Base-by-base conservation (phyloP, 37 sponge, comb jelly and placozoan species). In the Chondrilla cf. caribensis region DNA sequence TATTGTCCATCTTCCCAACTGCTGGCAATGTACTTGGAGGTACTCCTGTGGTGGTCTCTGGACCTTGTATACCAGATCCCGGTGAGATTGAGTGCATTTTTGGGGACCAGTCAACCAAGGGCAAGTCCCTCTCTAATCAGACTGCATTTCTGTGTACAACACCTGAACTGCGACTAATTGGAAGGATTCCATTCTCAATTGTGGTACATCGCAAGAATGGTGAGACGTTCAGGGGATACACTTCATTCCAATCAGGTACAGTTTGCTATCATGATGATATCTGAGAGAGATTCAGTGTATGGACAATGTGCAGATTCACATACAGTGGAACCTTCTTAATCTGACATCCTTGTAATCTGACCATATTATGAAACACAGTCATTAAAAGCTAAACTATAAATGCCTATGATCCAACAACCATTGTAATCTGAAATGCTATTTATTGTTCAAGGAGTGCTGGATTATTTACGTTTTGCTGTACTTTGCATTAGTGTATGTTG, bases 31-130 rank as follows among this genome's bases (percentile, higher is more conserved):
- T 73, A 1, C 24, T 42, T 11, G 76, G 76, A 43, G 43, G 76
- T 21, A 73, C 76, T 38, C 76, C 76, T 21, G 76, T 73, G 25
- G 76, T 40, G 14, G 76, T 73, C 40, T 42, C 76, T 73, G 76
- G 41, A 11, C 44, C 76, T 41, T 73, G 76, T 15, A 2, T 38
- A 40, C 41, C 18, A 15, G 76, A 73, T 39, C 38, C 41, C 21
- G 0, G 21, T 38, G 76, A 73, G 2, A 73, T 73, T 21, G 0
- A 22, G 7, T 73, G 76, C 24, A 42, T 38, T 3, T 73, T 73
- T 73, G 76, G 41, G 11, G 22, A 37, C 41, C 24, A n/a, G 40
- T 39, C 41, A 2, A 37, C 36, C 24, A 18, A 18, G 19, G 76
- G 76, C 21, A 25, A 73, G 9, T 73, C 36, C 9, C 24, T 73